A percentile compares a stretch with the other conserved stretches of the same genome.
These are phyloP conservation scores for Garrulus glandarius DNA, from an alignment of 2,797 vertebrate genomes.

Conservation along the genomic window DNA sequence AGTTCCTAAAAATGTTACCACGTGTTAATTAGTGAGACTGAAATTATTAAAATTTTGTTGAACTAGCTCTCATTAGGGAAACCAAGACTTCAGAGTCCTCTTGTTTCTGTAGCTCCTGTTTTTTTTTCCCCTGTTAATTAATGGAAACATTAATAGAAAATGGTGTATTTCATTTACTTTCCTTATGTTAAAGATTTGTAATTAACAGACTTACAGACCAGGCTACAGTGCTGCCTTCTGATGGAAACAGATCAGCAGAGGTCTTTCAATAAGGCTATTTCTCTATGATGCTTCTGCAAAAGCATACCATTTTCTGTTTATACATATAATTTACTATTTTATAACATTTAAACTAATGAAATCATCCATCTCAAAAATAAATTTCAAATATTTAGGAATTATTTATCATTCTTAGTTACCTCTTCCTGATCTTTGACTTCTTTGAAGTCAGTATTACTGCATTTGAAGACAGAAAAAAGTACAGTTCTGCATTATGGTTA, in stretches of 20 bases:
- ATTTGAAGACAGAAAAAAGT: neutral
- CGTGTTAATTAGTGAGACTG: neutral
- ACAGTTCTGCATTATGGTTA: neutral
- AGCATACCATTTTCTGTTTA: neutral
- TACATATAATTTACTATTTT: neutral
- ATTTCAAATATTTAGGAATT: neutral
- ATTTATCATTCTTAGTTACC: neutral
- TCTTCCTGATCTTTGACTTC: neutral
- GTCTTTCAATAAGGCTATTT: neutral
- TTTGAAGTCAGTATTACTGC: neutral
- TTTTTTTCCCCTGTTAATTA: neutral
- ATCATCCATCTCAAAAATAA: neutral
- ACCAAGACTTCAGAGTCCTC: neutral
- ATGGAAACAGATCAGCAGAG: neutral
- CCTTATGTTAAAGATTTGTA: neutral
- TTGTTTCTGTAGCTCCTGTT: neutral
- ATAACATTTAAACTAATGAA: neutral
- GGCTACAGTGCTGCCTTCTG: neutral
- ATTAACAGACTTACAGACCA: neutral
- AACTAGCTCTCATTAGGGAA: constrained; percentile 10
- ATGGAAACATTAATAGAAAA: neutral
- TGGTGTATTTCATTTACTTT: neutral
- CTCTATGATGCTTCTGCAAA: neutral
- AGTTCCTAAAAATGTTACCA: neutral
- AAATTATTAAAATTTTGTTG: neutral